A percentile compares a stretch with the other conserved stretches of the same genome.
These are phyloP conservation scores for Glyptemys insculpta DNA, from an alignment of 2,797 vertebrate genomes.

Conservation along the genomic window DNA sequence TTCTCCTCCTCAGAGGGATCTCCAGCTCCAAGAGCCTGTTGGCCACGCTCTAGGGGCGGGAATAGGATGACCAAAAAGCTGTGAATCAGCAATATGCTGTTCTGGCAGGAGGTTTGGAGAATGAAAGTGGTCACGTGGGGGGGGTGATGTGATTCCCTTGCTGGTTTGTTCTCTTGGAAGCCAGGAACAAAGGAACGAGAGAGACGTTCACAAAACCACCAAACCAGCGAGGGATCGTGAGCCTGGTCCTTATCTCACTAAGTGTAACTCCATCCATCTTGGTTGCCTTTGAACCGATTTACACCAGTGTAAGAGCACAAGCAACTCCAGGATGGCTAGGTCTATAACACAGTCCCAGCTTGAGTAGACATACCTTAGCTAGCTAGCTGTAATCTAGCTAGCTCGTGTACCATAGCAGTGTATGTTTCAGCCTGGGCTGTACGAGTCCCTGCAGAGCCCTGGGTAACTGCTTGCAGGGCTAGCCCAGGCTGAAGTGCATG, in stretches of 20 bases:
- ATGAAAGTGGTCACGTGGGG: background rate
- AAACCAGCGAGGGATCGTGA: rapidly evolving
- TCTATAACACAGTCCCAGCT: background rate
- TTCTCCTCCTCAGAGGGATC: background rate
- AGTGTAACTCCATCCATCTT: rapidly evolving
- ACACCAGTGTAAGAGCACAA: rapidly evolving
- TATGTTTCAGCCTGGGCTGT: background rate
- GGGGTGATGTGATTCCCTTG: background rate
- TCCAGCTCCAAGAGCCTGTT: background rate
- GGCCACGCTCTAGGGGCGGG: background rate
- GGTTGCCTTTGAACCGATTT: background rate
- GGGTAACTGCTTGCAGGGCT: background rate
- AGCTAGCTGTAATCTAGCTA: background rate
- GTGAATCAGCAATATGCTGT: background rate
- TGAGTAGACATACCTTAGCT: background rate
- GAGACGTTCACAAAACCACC: background rate
- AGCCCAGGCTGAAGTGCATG: background rate
- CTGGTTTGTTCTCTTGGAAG: background rate
- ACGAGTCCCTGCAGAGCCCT: background rate
- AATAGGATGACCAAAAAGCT: background rate
- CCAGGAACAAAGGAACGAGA: rapidly evolving
- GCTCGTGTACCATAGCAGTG: background rate
- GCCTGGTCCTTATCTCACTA: background rate
- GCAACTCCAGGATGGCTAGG: rapidly evolving
- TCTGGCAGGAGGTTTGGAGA: background rate